A percentile compares a stretch with the other conserved stretches of the same genome.
Conservation (phyloP, 2,113 vertebrate genomes). For the Seriola dumerili region DNA sequence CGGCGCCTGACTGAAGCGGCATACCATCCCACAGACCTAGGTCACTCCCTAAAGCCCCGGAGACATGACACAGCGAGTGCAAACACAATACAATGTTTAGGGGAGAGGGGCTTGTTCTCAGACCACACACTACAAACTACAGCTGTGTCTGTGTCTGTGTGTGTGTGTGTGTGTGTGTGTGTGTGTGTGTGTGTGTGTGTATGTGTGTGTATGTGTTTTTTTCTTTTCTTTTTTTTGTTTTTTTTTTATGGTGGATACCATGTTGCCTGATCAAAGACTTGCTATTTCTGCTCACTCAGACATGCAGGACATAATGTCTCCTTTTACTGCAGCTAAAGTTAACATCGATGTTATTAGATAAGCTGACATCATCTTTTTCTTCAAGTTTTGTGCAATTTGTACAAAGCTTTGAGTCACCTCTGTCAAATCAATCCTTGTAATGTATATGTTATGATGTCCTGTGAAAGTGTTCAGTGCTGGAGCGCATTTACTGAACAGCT, state of each 20-base stretch:
- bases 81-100: slow-evolving; percentile 27
- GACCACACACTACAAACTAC: slow-evolving; percentile 67
- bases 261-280: slow-evolving; percentile 54
- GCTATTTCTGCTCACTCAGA: slow-evolving; percentile 49
- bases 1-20: slow-evolving; percentile 48
- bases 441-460: slow-evolving; percentile 1
- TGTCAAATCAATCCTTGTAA: slow-evolving; percentile 36
- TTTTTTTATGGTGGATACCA: slow-evolving; percentile 26
- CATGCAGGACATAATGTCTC: slow-evolving; percentile 13
- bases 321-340: slow-evolving; percentile 21
- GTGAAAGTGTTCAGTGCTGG: slow-evolving; percentile 2
- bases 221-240: slow-evolving; percentile 44
- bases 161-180: slow-evolving; percentile 1
- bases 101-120: slow-evolving; percentile 20
- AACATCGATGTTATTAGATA: slow-evolving; percentile 18
- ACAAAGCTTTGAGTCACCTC: slow-evolving; percentile 19
- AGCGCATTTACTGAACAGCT: slow-evolving; percentile 32
- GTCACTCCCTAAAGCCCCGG: slow-evolving; percentile 50
- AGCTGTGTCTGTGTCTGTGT: slow-evolving; percentile 40
- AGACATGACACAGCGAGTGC: slow-evolving; percentile 31
- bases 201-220: slow-evolving; percentile 20
- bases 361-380: slow-evolving; percentile 20
- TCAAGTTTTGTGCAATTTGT: slow-evolving; percentile 12
- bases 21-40: slow-evolving; percentile 49
- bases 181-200: slow-evolving; percentile 38